These are phyloP conservation scores for Palythoa grandis DNA, from an alignment of 92 coral and sea anemone genomes.

Conservation along the genomic window DNA sequence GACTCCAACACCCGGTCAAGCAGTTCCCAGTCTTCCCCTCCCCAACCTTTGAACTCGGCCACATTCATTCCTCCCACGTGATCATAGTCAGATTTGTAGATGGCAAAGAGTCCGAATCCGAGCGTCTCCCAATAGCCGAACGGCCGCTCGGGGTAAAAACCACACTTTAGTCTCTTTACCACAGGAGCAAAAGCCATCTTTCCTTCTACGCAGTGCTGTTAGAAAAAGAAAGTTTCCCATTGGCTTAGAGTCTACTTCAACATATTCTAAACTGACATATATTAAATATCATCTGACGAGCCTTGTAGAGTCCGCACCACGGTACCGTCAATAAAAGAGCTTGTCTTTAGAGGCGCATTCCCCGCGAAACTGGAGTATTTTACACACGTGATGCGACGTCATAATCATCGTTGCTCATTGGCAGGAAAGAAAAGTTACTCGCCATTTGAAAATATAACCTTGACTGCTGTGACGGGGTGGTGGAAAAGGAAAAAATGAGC, in stretches of 20 bases:
- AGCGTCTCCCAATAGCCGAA: slow-evolving; percentile 92
- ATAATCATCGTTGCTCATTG: too few species aligned
- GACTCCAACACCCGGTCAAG: slow-evolving; percentile 84
- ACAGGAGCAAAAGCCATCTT: slow-evolving; percentile 97
- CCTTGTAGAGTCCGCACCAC: too few species aligned
- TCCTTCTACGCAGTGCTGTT: slow-evolving; percentile 84
- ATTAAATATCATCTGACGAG: too few species aligned
- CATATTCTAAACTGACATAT: neutral
- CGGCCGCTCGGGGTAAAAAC: slow-evolving; percentile 74
- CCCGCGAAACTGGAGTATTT: too few species aligned
- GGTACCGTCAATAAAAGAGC: too few species aligned
- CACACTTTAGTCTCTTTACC: slow-evolving; percentile 85
- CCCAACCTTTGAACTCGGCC: slow-evolving; percentile 77
- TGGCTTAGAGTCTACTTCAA: neutral
- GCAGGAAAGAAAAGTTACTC: too few species aligned
- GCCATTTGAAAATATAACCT: too few species aligned
- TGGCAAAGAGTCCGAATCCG: slow-evolving; percentile 84
- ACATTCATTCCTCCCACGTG: slow-evolving; percentile 87
- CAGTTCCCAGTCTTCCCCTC: slow-evolving; percentile 97
- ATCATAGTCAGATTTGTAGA: slow-evolving; percentile 89
- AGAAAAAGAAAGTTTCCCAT: neutral
- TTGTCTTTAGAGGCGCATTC: too few species aligned
- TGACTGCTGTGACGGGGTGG: too few species aligned
- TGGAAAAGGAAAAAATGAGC: too few species aligned
- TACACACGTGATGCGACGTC: too few species aligned